Conservation (phyloP, 1,140 invertebrate species). For the Caenorhabditis brenneri region DNA sequence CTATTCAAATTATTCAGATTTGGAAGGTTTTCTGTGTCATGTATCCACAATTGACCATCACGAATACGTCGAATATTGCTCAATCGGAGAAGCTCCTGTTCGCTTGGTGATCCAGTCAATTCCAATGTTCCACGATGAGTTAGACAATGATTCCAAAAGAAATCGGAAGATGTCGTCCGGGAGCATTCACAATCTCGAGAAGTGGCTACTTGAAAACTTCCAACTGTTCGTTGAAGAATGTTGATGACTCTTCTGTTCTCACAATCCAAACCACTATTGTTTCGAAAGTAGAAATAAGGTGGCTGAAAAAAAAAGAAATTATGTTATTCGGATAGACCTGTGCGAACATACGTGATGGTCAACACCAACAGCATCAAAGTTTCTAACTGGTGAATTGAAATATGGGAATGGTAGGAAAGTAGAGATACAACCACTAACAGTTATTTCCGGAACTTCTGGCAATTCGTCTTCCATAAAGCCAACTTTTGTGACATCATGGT, state of each 20-base stretch:
- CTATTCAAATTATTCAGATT: background rate
- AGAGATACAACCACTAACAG: background rate
- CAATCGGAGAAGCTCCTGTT: background rate
- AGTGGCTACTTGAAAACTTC: background rate
- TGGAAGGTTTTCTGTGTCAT: background rate
- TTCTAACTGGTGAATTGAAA: background rate
- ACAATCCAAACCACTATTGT: background rate
- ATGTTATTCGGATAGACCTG: too few relatives aligned
- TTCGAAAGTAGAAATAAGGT: slow-evolving; percentile 6
- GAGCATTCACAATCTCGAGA: background rate
- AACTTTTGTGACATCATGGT: background rate
- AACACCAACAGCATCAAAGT: too few relatives aligned
- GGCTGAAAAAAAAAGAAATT: too few relatives aligned
- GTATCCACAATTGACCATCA: slow-evolving; percentile 13
- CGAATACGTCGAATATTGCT: background rate
- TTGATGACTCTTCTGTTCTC: background rate
- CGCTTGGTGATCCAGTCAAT: background rate
- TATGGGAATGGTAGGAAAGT: background rate
- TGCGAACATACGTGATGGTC: too few relatives aligned
- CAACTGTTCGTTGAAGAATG: background rate
- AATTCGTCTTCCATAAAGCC: background rate
- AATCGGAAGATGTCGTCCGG: background rate
- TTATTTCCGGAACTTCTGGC: background rate
- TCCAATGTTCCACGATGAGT: background rate
- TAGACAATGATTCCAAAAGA: background rate